These are phyloP conservation scores for Thryonomys swinderianus DNA, from an alignment of 2,113 vertebrate species.

Conservation along the genomic window DNA sequence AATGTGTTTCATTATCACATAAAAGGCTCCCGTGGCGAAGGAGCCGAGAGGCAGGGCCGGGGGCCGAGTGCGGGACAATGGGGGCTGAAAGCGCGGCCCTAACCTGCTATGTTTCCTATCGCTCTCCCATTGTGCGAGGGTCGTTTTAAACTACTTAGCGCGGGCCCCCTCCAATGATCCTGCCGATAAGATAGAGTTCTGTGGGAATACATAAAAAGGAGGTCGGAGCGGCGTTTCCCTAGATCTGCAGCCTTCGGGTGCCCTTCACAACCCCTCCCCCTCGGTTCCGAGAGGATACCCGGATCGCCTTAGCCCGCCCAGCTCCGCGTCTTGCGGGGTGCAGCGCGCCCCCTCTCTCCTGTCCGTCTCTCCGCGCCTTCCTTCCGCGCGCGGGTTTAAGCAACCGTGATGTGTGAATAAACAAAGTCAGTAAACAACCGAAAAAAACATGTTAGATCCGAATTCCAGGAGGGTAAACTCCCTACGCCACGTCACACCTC, in stretches of 20 bases:
- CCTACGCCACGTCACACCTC: conserved; percentile 92
- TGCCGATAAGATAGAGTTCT: conserved; percentile 89
- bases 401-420: conserved; percentile 94
- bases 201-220: conserved; percentile 82
- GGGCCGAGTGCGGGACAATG: conserved; percentile 89
- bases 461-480: conserved; percentile 97
- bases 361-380: conserved; percentile 31
- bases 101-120: conserved; percentile 90
- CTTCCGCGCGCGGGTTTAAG: conserved; percentile 88
- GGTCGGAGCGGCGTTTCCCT: conserved; percentile 58
- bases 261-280: background rate
- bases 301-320: background rate
- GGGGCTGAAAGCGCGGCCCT: conserved; percentile 88
- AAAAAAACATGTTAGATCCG: conserved; percentile 89
- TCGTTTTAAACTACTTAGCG: conserved; percentile 91
- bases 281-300: background rate
- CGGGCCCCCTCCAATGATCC: conserved; percentile 88
- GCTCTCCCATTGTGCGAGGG: conserved; percentile 88
- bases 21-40: conserved; percentile 92
- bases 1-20: conserved; percentile 95
- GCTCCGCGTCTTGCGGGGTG: conserved; percentile 18
- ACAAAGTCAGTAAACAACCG: conserved; percentile 95
- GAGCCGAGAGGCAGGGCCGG: conserved; percentile 87
- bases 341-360: background rate
- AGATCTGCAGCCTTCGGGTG: conserved; percentile 24